phyloP scores from a whole-genome alignment of 2,797 vertebrate genomes.

The Remorina albescens region DNA sequence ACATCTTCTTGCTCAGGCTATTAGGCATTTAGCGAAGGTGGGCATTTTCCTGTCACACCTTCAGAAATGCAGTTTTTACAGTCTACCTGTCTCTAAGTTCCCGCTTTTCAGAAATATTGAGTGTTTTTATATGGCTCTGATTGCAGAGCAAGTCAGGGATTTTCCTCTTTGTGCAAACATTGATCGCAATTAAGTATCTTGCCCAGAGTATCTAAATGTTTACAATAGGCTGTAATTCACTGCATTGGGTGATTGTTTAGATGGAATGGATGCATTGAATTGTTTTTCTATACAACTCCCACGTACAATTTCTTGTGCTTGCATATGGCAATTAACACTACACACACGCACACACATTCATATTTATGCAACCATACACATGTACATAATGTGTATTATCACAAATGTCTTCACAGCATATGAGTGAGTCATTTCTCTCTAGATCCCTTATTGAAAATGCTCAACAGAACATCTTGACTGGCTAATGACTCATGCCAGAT shows the following conservation, averaged over 20 bases:
- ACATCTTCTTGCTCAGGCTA: constrained; percentile 64
- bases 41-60: constrained; percentile 69
- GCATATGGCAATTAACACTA: constrained; percentile 73
- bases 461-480: constrained; percentile 85
- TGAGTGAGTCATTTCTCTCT: constrained; percentile 83
- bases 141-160: constrained; percentile 64
- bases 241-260: constrained; percentile 76
- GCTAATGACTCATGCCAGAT: constrained; percentile 89
- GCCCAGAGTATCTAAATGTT: constrained; percentile 82
- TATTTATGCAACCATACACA: constrained; percentile 64
- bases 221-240: constrained; percentile 82
- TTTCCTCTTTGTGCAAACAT: constrained; percentile 78
- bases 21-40: constrained; percentile 70
- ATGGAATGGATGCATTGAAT: constrained; percentile 78
- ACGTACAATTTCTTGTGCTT: constrained; percentile 73
- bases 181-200: constrained; percentile 84
- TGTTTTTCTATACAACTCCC: constrained; percentile 74
- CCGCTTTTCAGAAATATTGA: constrained; percentile 72
- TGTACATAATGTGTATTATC: constrained; percentile 60
- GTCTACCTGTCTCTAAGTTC: constrained; percentile 60
- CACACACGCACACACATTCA: constrained; percentile 46
- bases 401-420: constrained; percentile 70
- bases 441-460: constrained; percentile 83
- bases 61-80: constrained; percentile 64
- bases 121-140: constrained; percentile 63